Evolutionary conservation across 2,797 vertebrate species (phyloP).

Genomic region (Simalia tracyae): DNA sequence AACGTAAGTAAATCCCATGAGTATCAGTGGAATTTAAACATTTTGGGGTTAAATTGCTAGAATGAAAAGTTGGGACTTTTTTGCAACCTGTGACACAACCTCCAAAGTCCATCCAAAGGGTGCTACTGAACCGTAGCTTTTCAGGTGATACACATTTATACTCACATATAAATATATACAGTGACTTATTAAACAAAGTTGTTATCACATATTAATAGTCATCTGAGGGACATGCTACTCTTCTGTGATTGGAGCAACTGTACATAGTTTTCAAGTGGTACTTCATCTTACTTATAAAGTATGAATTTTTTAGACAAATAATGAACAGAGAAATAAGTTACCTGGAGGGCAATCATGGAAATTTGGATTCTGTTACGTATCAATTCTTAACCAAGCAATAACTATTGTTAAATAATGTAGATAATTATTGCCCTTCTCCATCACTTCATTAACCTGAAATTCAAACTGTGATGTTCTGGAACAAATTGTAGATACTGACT

Average conservation of each 20-base stretch:
- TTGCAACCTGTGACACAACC: background rate
- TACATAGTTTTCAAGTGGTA: background rate
- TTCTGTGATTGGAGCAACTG: background rate
- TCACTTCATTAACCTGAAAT: background rate
- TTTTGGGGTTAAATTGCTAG: background rate
- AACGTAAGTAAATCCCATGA: slow-evolving; percentile 16
- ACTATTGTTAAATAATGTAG: background rate
- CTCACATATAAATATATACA: background rate
- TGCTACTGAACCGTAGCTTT: background rate
- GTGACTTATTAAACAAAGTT: background rate
- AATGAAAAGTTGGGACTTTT: slow-evolving; percentile 14
- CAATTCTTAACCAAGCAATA: slow-evolving; percentile 1
- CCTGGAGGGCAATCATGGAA: background rate
- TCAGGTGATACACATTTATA: background rate
- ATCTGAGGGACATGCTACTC: background rate
- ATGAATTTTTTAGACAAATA: background rate
- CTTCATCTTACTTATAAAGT: background rate
- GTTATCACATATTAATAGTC: slow-evolving; percentile 24
- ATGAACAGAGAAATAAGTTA: background rate
- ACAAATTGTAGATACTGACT: background rate
- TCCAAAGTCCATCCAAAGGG: background rate
- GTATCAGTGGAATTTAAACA: background rate
- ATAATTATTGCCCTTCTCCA: background rate
- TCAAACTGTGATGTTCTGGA: background rate
- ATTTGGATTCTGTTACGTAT: background rate